Base-by-base conservation (phyloP, 2,113 vertebrate species). In the Lepisosteus oculatus region DNA sequence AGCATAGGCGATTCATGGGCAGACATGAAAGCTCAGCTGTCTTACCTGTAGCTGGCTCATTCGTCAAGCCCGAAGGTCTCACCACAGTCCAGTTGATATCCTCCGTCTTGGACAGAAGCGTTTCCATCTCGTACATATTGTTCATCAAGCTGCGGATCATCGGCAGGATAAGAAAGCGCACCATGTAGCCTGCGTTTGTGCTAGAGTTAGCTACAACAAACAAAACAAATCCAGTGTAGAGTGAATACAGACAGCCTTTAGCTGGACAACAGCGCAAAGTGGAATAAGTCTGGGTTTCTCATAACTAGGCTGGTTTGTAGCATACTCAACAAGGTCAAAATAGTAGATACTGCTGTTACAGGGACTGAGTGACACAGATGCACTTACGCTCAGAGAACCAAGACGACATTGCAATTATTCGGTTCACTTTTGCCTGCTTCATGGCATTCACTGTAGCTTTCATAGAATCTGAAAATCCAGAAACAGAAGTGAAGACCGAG, bases 71-170 rank as follows among this genome's bases (percentile, higher is more conserved):
- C 0, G 93, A 88, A 0, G 90, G 91, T 6, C 90, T 83, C 11
- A 93, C 90, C 41, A 93, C 87, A 3, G 90, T 93, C 91, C 92
- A 93, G 80, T 81, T 86, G 63, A 93, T 78, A 80, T 92, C 88
- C 11, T 84, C 74, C 0, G 80, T 84, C 59, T 86, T 79, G 64
- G 81, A 73, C 64, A 93, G 77, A 71, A 84, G 78, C 59, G 77
- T 69, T 78, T 94, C 92, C 93, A 94, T 93, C 74, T 93, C 87
- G 12, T 85, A 72, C 93, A 93, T 93, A 83, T 93, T 92, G 72
- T 11, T 86, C 67, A 93, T 86, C 61, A 93, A 76, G 15, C 84
- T 90, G 70, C 87, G 84, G 66, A 93, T 93, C 76, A 93, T 75
- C 3, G 92, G 93, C 74, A 94, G 79, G 72, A 93, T 79, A 3